phyloP scores from a whole-genome alignment of 1,140 invertebrate genomes.

The Aphis craccivora region DNA sequence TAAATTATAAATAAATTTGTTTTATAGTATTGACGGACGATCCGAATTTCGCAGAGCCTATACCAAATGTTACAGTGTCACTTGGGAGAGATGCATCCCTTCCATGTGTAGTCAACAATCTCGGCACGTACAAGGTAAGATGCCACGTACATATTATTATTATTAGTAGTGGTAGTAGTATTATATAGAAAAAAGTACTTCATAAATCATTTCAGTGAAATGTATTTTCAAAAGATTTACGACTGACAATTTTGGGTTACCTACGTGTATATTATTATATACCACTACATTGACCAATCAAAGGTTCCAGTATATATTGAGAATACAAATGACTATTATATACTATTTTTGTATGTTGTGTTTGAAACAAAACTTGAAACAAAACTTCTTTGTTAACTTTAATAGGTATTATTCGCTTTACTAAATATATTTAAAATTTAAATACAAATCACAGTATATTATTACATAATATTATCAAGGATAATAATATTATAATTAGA shows the following conservation, averaged over 20 bases:
- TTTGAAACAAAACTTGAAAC: not conserved
- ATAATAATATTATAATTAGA: not conserved
- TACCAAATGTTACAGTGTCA: conserved; percentile 87
- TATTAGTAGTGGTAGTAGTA: not conserved
- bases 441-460: not conserved
- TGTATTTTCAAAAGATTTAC: conserved; percentile 48
- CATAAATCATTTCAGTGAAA: conserved; percentile 42
- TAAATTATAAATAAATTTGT: conserved; percentile 60
- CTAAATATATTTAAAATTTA: too few species aligned
- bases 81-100: conserved; percentile 85
- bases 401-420: not conserved
- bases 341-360: not conserved
- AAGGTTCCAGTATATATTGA: not conserved
- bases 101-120: conserved; percentile 86
- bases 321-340: not conserved
- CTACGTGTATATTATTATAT: not conserved
- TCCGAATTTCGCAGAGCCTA: conserved; percentile 84
- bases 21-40: conserved; percentile 81
- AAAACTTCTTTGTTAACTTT: too few species aligned
- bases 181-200: conserved; percentile 14
- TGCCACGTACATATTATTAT: conserved; percentile 56
- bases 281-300: conserved; percentile 3
- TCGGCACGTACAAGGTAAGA: conserved; percentile 84
- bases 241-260: conserved; percentile 4
- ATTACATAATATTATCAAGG: too few species aligned